Conservation (phyloP, 2,113 vertebrate species). For the Tragulus kanchil region DNA sequence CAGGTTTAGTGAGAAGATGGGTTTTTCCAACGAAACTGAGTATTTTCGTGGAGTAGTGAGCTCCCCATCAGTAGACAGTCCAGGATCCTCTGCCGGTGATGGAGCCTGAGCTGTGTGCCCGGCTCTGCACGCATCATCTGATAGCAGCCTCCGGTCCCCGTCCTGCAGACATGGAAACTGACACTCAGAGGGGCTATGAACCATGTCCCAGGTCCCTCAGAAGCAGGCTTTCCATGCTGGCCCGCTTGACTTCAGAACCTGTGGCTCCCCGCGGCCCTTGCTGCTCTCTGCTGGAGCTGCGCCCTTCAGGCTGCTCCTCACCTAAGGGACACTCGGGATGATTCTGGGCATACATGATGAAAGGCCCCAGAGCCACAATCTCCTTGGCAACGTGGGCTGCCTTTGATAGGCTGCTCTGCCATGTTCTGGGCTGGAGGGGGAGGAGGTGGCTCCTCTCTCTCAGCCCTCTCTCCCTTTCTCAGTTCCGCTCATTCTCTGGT, state of each 20-base stretch:
- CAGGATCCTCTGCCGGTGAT: not conserved
- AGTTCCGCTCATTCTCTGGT: not conserved
- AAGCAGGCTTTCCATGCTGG: not conserved
- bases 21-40: not conserved
- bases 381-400: not conserved
- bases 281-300: not conserved
- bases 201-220: not conserved
- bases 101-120: not conserved
- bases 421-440: not conserved
- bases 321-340: not conserved
- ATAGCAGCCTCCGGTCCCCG: not conserved
- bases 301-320: not conserved
- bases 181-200: not conserved
- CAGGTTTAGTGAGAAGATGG: not conserved
- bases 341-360: not conserved
- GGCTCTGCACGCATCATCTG: not conserved
- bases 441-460: not conserved
- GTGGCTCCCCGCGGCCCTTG: not conserved
- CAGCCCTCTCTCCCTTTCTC: not conserved
- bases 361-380: not conserved
- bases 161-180: not conserved
- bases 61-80: not conserved
- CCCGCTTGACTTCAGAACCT: not conserved
- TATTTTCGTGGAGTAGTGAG: not conserved
- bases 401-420: not conserved